Evolutionary conservation across 2,113 vertebrate genomes (phyloP).

Genomic region (Formicarius rufipectus): DNA sequence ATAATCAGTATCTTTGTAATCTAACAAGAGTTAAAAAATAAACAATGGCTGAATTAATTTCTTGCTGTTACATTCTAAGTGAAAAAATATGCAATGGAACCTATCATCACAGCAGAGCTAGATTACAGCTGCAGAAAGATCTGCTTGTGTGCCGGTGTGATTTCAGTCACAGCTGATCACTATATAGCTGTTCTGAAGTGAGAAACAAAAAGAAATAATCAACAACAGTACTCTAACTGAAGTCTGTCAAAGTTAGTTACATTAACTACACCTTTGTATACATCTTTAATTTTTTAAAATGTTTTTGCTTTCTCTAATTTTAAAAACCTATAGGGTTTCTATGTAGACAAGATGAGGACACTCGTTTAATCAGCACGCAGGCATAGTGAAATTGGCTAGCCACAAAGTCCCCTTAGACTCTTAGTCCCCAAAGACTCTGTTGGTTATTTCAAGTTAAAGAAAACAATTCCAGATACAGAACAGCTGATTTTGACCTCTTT

Average conservation of each 20-base stretch:
- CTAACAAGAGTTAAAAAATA: background rate
- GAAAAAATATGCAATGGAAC: background rate
- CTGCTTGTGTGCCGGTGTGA: background rate
- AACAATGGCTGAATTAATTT: background rate
- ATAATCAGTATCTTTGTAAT: background rate
- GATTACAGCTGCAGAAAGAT: background rate
- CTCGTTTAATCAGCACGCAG: background rate
- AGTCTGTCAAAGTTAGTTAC: background rate
- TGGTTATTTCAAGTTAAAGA: background rate
- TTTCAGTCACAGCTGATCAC: background rate
- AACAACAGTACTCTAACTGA: background rate
- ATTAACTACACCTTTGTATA: background rate
- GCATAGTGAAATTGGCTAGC: background rate
- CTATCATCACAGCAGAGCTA: background rate
- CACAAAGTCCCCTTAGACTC: background rate
- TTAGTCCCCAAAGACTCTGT: background rate
- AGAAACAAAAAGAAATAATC: background rate
- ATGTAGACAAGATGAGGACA: background rate
- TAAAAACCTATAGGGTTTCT: background rate
- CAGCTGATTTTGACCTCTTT: background rate
- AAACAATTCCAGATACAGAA: background rate
- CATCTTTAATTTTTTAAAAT: background rate
- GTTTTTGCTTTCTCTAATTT: background rate
- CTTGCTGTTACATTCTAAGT: background rate
- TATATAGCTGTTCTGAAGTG: background rate